These are phyloP conservation scores for Tribolium madens DNA, from an alignment of 1,140 invertebrate species.

Conservation along the genomic window DNA sequence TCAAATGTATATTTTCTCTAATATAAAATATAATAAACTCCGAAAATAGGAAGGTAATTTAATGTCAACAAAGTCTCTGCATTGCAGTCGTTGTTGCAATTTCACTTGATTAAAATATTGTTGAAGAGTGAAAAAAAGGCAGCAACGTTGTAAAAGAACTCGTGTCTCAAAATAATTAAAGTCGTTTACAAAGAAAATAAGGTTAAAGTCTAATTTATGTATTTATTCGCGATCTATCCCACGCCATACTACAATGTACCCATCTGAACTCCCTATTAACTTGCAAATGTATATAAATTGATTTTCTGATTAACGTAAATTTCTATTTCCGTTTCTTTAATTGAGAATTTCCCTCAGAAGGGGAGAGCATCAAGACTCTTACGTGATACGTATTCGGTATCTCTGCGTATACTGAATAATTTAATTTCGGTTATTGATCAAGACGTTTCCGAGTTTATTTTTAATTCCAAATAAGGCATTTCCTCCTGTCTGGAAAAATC, in stretches of 20 bases:
- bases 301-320: constrained; percentile 42
- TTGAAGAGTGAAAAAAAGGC: neutral
- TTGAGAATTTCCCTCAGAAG: constrained; percentile 27
- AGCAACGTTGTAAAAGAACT: neutral
- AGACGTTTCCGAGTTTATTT: neutral
- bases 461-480: neutral
- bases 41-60: neutral
- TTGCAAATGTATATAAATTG: constrained; percentile 43
- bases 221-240: constrained; percentile 37
- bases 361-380: constrained; percentile 10
- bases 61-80: neutral
- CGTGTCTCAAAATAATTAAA: constrained; percentile 17
- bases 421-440: constrained; percentile 4
- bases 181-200: constrained; percentile 38
- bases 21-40: neutral
- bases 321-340: constrained; percentile 44
- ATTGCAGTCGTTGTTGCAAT: neutral
- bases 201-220: constrained; percentile 36
- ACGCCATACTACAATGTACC: constrained; percentile 19
- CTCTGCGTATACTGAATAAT: constrained; percentile 10
- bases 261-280: constrained; percentile 34
- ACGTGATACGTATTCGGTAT: constrained; percentile 22
- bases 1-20: neutral
- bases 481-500: neutral
- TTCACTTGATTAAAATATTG: neutral